These are phyloP conservation scores for Thaumatotibia leucotreta DNA, from an alignment of 1,140 invertebrate genomes.

Conservation along the genomic window DNA sequence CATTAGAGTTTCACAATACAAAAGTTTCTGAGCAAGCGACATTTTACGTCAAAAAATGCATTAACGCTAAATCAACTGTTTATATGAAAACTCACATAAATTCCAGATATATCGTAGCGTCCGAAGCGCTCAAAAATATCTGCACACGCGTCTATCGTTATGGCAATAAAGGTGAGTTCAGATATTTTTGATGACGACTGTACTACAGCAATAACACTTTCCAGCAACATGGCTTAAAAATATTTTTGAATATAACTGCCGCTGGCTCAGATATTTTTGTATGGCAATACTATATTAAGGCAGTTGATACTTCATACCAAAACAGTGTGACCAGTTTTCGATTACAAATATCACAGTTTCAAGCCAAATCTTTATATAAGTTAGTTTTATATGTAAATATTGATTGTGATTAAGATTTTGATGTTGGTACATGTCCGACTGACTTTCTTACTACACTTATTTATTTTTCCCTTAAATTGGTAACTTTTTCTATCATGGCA, in stretches of 20 bases:
- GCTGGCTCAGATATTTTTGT: not conserved
- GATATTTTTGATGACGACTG: too few relatives aligned
- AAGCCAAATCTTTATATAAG: conserved; percentile 46
- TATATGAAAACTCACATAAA: too few relatives aligned
- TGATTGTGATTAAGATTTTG: not conserved
- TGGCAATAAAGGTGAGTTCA: too few relatives aligned
- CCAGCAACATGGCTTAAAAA: too few relatives aligned
- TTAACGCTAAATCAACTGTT: too few relatives aligned
- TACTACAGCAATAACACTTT: too few relatives aligned
- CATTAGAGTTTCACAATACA: not conserved
- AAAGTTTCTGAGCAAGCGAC: not conserved
- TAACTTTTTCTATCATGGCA: not conserved
- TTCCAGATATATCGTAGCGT: too few relatives aligned
- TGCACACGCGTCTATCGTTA: too few relatives aligned
- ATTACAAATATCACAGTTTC: conserved; percentile 10
- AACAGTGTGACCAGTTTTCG: conserved; percentile 55
- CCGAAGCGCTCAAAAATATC: too few relatives aligned
- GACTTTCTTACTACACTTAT: not conserved
- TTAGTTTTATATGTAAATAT: conserved; percentile 12
- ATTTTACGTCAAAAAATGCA: not conserved
- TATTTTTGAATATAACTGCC: too few relatives aligned
- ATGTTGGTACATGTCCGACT: not conserved
- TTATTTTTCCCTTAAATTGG: not conserved
- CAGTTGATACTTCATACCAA: conserved; percentile 41
- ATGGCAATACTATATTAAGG: not conserved